A percentile compares a stretch with the other conserved stretches of the same genome.
Evolutionary conservation across 2,797 vertebrate genomes (phyloP).

Genomic region (Tokudaia muenninki): DNA sequence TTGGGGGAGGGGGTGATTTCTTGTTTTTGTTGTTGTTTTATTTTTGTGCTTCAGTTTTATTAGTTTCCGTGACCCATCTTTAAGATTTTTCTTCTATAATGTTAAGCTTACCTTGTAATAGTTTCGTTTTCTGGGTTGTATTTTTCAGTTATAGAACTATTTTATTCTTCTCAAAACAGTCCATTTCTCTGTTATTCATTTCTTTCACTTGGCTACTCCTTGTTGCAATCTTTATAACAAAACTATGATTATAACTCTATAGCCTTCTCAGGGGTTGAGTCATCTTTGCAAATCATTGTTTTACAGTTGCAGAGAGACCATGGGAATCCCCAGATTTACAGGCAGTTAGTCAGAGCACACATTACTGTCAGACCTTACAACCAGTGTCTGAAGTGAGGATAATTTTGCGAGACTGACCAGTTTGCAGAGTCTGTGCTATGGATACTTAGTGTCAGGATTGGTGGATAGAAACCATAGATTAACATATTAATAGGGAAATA

Average conservation of each 20-base stretch:
- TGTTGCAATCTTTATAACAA: background rate
- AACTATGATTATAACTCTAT: background rate
- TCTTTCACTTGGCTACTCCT: background rate
- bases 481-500: slow-evolving; percentile 19
- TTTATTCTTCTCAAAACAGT: background rate
- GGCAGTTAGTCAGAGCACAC: background rate
- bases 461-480: background rate
- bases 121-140: background rate
- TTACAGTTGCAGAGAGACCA: background rate
- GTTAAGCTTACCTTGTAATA: background rate
- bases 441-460: background rate
- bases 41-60: background rate
- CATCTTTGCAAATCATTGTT: background rate
- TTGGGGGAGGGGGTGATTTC: background rate
- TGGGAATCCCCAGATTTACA: background rate
- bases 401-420: background rate
- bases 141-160: background rate
- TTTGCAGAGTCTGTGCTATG: background rate
- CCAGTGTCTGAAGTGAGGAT: background rate
- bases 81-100: background rate
- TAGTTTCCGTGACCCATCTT: background rate
- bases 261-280: slow-evolving; percentile 21
- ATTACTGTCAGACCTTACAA: background rate
- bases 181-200: background rate
- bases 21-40: background rate